Conservation (phyloP, 2,113 vertebrate genomes). For the Formicarius rufipectus region DNA sequence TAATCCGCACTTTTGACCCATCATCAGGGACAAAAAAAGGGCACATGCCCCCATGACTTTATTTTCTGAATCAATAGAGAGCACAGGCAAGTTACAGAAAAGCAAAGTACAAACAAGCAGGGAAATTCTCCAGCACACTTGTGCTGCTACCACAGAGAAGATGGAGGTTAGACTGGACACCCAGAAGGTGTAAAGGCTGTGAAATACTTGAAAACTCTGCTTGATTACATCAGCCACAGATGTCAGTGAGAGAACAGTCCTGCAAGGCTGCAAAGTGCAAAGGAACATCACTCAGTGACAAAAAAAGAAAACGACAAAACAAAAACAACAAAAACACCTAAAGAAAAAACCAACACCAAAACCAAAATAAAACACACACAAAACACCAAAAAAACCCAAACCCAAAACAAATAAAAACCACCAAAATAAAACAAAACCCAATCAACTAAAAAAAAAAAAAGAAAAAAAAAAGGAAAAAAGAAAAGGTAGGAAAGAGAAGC, state of each 20-base stretch:
- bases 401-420: background rate
- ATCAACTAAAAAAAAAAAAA: background rate
- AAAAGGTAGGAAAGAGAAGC: background rate
- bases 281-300: background rate
- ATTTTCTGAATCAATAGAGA: background rate
- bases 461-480: background rate
- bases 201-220: background rate
- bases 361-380: too few relatives aligned
- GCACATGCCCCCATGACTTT: background rate
- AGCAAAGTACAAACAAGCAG: background rate
- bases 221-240: background rate
- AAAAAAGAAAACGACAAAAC: background rate
- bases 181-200: background rate
- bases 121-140: background rate
- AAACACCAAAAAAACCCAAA: background rate
- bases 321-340: background rate
- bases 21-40: background rate
- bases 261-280: background rate
- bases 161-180: background rate
- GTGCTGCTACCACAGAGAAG: background rate
- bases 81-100: background rate
- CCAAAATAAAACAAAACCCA: background rate
- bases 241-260: background rate
- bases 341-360: too few relatives aligned
- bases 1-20: slow-evolving; percentile 27